These are phyloP conservation scores for Forbesichthys agassizii DNA, from an alignment of 2,113 vertebrate species.

Conservation along the genomic window DNA sequence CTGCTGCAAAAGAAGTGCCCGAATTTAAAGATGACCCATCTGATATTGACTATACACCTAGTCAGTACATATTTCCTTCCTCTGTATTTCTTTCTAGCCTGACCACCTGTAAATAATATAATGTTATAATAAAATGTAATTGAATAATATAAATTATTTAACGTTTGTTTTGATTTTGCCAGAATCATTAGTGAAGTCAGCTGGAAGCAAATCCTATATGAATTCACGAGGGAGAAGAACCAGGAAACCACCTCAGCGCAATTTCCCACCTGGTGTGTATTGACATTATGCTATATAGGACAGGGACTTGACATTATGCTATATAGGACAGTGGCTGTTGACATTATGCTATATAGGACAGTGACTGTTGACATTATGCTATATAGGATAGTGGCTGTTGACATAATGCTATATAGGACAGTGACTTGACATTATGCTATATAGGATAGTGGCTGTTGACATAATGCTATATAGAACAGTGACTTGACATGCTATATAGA, in stretches of 20 bases:
- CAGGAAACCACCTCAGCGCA: slow-evolving; percentile 55
- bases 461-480: no score
- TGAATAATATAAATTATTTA: background rate
- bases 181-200: slow-evolving; percentile 65
- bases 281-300: background rate
- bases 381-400: no score
- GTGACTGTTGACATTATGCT: background rate
- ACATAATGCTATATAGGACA: no score
- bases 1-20: slow-evolving; percentile 29
- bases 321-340: background rate
- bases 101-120: no score
- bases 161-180: background rate
- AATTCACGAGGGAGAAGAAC: slow-evolving; percentile 74
- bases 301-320: no score
- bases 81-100: background rate
- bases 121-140: no score
- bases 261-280: slow-evolving; percentile 63
- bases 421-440: slow-evolving; percentile 21
- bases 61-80: slow-evolving; percentile 50
- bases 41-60: slow-evolving; percentile 71
- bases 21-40: slow-evolving; percentile 68
- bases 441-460: no score
- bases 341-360: background rate
- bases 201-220: slow-evolving; percentile 54
- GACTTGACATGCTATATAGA: no score